These are phyloP conservation scores for Chironomus striatipennis DNA, from an alignment of 1,140 invertebrate genomes.

Conservation along the genomic window DNA sequence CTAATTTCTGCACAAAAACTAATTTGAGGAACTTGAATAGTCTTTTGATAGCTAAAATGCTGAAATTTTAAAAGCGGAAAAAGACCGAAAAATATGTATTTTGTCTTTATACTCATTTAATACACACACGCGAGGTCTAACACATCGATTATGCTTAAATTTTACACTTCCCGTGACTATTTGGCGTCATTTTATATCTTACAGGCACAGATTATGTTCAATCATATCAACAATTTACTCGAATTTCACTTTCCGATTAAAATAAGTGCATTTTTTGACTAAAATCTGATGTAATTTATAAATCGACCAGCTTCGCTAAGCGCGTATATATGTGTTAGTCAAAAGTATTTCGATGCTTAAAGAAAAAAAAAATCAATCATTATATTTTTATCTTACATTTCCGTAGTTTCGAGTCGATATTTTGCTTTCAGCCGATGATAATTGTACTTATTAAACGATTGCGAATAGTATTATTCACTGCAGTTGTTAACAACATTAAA, in stretches of 20 bases:
- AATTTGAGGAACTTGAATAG: background rate
- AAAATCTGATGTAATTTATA: constrained; percentile 19
- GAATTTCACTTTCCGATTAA: background rate
- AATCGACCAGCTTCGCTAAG: background rate
- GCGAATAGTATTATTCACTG: background rate
- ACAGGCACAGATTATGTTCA: background rate
- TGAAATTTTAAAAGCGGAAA: background rate
- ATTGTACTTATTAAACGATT: background rate
- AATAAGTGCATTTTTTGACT: background rate
- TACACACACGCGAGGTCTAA: too few species aligned
- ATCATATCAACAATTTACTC: background rate
- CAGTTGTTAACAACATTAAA: constrained; percentile 11
- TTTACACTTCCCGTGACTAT: too few species aligned
- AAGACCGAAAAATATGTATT: background rate
- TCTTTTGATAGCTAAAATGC: background rate
- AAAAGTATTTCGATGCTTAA: background rate
- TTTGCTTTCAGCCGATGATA: constrained; percentile 10
- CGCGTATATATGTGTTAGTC: constrained; percentile 15
- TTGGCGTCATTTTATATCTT: too few species aligned
- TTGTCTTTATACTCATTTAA: too few species aligned
- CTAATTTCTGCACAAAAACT: background rate
- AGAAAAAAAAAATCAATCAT: constrained; percentile 21
- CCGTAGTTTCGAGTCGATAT: constrained; percentile 11
- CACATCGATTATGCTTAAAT: too few species aligned
- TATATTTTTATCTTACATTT: constrained; percentile 9